phyloP scores from a whole-genome alignment of 1,140 invertebrate genomes.

The Aphidius gifuensis region DNA sequence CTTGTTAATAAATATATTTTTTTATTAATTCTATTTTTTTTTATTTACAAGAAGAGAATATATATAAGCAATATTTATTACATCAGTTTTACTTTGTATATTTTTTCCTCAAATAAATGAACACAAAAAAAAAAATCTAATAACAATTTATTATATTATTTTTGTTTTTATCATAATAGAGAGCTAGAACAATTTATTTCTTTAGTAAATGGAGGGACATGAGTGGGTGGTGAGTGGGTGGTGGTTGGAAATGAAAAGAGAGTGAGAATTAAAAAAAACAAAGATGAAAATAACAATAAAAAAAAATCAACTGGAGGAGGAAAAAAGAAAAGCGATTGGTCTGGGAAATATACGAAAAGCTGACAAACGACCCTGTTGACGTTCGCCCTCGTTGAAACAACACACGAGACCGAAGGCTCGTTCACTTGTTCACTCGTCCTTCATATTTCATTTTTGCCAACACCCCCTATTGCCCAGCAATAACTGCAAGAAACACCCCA shows the following conservation, averaged over 20 bases:
- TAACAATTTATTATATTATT: slow-evolving; percentile 29
- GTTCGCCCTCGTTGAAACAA: slow-evolving; percentile 44
- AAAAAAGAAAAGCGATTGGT: slow-evolving; percentile 27
- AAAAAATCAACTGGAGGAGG: background rate
- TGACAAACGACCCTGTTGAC: slow-evolving; percentile 50
- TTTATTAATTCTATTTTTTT: too few species aligned
- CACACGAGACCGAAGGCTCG: slow-evolving; percentile 31
- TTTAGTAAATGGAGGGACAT: slow-evolving; percentile 10
- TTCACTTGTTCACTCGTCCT: slow-evolving; percentile 28
- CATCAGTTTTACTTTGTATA: background rate
- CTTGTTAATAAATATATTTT: too few species aligned
- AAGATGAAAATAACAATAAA: slow-evolving; percentile 4
- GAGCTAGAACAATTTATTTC: slow-evolving; percentile 29
- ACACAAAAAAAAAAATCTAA: slow-evolving; percentile 21
- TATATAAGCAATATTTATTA: slow-evolving; percentile 15
- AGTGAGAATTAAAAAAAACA: slow-evolving; percentile 9
- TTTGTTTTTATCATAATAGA: slow-evolving; percentile 25
- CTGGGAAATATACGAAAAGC: slow-evolving; percentile 29
- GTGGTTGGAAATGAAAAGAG: background rate
- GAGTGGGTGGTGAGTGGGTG: slow-evolving; percentile 3
- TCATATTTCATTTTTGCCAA: slow-evolving; percentile 49
- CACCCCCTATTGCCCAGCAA: slow-evolving; percentile 24
- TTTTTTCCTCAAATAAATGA: background rate
- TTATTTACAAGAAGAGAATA: too few species aligned
- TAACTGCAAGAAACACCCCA: background rate